Evolutionary conservation across 2,888 invertebrate species (phyloP), one percentile per base, ranked within the genome.

Genomic region (Plemyria rubiginata): DNA sequence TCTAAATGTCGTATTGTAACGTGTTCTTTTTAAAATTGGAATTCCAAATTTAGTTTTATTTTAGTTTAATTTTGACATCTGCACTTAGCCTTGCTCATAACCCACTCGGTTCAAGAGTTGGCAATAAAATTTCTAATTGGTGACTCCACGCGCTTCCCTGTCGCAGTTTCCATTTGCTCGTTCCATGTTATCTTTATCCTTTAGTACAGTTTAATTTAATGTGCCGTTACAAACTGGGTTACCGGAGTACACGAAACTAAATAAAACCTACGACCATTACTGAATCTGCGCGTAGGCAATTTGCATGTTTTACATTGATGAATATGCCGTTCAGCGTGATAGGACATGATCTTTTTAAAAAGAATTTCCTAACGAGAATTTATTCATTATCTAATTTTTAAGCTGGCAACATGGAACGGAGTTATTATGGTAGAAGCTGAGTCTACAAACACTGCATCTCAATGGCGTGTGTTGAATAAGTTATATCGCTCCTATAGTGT

Each of bases 151-250:
- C 40, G 16, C 65, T 72, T 67, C 56, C 28, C 67, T 79, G 75
- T 78, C 60, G 68, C 66, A 75, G 74, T 76, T 82, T 79, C 81
- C 78, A 85, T 85, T 87, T 82, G 75, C 79, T 79, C 76, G 78
- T 77, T 78, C 73, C 78, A 70, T 81, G 83, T 87, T 87, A 86
- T 85, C 82, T 86, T 84, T 86, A 85, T 85, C 81, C 82, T 75
- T 72, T 80, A 80, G 80, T 80, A 84, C 79, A 78, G 78, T 86
- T 84, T 86, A 86, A 88, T 88, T 88, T 87, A 86, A 86, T 87
- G 86, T 80, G 79, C 80, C 72, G 79, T 84, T 85, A 82, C 76
- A 72, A 79, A 82, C 78, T 81, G 71, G 82, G 82, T 82, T 83
- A 82, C 74, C 77, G 76, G 75, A 77, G 73, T 77, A 78, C 66